These are phyloP conservation scores for Oscheius myriophilus DNA, from an alignment of 2,888 invertebrate species.

Conservation along the genomic window DNA sequence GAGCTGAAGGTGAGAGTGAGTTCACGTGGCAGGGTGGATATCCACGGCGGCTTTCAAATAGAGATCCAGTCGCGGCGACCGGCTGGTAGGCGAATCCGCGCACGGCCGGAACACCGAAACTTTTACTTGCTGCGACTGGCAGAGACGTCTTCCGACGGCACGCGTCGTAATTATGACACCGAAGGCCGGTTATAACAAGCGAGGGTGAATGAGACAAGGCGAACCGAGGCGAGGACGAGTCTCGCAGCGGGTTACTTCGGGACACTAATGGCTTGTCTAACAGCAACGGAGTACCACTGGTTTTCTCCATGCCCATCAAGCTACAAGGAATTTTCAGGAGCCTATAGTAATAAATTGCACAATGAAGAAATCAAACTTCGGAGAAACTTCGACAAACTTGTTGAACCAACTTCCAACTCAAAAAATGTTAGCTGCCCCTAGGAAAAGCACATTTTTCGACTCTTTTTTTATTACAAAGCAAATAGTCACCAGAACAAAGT, in stretches of 20 bases:
- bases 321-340: no score
- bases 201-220: neutral
- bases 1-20: neutral
- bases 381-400: no score
- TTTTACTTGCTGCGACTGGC: slow-evolving; percentile 15
- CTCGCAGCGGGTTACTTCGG: slow-evolving; percentile 2
- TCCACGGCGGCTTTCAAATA: slow-evolving; percentile 24
- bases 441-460: no score
- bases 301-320: no score
- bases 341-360: no score
- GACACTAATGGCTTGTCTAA: neutral
- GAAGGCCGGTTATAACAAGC: no score
- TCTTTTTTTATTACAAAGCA: no score
- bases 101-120: slow-evolving; percentile 21
- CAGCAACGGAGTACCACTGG: no score
- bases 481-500: no score
- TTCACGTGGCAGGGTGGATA: slow-evolving; percentile 23
- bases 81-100: slow-evolving; percentile 16
- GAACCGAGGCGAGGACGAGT: neutral
- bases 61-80: slow-evolving; percentile 25
- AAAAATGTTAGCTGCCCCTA: no score
- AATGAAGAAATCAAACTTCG: no score
- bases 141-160: neutral
- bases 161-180: slow-evolving; percentile 15
- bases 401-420: no score